Base-by-base conservation (phyloP, 2,797 vertebrate species). In the Sibirionetta formosa region DNA sequence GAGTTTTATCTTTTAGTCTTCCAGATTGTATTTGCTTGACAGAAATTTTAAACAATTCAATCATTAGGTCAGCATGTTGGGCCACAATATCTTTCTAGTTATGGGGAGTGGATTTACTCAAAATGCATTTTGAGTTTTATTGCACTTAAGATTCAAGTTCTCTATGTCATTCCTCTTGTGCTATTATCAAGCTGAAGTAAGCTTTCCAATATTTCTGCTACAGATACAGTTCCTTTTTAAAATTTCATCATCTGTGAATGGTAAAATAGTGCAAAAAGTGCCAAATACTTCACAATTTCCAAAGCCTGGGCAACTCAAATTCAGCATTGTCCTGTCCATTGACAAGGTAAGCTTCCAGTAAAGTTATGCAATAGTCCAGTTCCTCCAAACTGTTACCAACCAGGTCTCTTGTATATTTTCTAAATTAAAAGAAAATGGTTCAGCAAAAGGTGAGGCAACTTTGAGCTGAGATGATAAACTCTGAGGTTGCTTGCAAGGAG, bases 391-490 rank as follows among this genome's bases (percentile, higher is more conserved):
- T 54, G 35, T 98, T 95, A 69, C 96, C 88, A 71, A 97, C 92
- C 65, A 97, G 51, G 57, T 97, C 82, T 88, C 97, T 96, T 57
- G 95, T 72, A 95, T 96, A 77, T 97, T 98, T 68, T 97, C 95
- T 82, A 97, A 96, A 71, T 97, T 96, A 50, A 96, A 98, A 44
- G 97, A 97, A 89, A 97, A 97, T 10, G 96, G 96, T 75, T 98
- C 97, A 33, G 88, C 97, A 83, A 98, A 88, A 82, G 95, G 91
- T 63, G 95, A 35, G 9, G 94, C 93, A 38, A 95, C 94, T 94
- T 94, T 97, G 77, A 98, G 96, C 69, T 92, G 96, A 84, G 94
- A 82, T 3, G 53, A 80, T 72, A 93, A 91, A 71, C 86, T 95
- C 66, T 96, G 95, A 65, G 27, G 84, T n/a, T 76, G 90, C 72